A percentile compares a stretch with the other conserved stretches of the same genome.
phyloP scores from a whole-genome alignment of 2,888 invertebrate species.

The Drosophila paramelanica region DNA sequence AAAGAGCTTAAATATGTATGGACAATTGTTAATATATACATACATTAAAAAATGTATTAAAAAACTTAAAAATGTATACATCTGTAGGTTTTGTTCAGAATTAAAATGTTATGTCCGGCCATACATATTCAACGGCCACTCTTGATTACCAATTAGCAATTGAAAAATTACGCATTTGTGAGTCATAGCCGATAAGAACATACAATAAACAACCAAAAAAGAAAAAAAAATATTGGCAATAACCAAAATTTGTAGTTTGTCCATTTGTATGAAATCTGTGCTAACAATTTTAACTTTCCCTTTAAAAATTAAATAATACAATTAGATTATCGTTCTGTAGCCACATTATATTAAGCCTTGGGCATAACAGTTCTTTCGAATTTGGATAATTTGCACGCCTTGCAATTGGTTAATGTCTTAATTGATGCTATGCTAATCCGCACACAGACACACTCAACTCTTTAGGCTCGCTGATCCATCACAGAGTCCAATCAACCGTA shows the following conservation, averaged over 20 bases:
- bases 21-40: too few relatives aligned
- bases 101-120: background rate
- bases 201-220: slow-evolving; percentile 17
- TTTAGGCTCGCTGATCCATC: slow-evolving; percentile 47
- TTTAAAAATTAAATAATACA: background rate
- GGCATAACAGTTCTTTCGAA: background rate
- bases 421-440: slow-evolving; percentile 13
- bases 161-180: slow-evolving; percentile 60
- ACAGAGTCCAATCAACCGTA: slow-evolving; percentile 8
- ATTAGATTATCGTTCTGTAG: background rate
- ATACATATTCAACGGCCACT: slow-evolving; percentile 2
- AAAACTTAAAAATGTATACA: too few relatives aligned
- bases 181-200: slow-evolving; percentile 59
- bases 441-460: background rate
- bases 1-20: background rate
- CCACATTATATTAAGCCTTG: background rate
- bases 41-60: too few relatives aligned
- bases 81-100: background rate
- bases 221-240: slow-evolving; percentile 4
- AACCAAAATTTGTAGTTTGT: background rate
- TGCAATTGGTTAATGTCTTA: slow-evolving; percentile 7
- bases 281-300: slow-evolving; percentile 17
- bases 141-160: slow-evolving; percentile 52
- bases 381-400: background rate
- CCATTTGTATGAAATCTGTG: slow-evolving; percentile 19